Percentiles rank a stretch among this genome's conserved stretches.
phyloP scores from a whole-genome alignment of 2,888 invertebrate species.

The Bombyx huttoni region DNA sequence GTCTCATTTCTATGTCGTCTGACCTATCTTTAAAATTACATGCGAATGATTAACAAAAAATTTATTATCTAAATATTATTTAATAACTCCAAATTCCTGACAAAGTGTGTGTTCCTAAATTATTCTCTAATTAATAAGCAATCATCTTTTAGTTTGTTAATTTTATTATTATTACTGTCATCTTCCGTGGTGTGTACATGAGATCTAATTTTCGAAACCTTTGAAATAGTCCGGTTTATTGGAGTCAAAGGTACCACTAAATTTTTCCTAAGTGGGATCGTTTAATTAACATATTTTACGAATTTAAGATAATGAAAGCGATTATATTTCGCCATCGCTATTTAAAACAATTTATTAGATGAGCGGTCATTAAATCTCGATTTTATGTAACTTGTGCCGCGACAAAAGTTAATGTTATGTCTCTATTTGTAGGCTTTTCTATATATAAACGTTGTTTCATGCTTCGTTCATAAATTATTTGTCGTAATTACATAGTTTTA shows the following conservation, averaged over 20 bases:
- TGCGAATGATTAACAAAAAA: no score
- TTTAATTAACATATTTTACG: constrained; percentile 17
- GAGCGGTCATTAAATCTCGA: constrained; percentile 4
- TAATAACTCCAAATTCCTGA: no score
- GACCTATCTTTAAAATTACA: no score
- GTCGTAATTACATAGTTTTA: background rate
- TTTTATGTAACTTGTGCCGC: background rate
- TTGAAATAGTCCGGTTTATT: background rate
- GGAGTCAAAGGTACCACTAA: background rate
- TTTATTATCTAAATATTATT: no score
- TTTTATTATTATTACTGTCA: background rate
- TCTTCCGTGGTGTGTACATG: background rate
- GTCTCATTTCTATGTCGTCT: no score
- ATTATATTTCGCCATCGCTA: constrained; percentile 11
- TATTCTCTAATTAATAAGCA: background rate
- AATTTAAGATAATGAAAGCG: constrained; percentile 13
- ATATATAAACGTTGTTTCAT: background rate
- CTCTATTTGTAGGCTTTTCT: background rate
- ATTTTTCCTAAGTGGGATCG: background rate
- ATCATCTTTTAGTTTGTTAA: background rate
- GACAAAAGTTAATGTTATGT: background rate
- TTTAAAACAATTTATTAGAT: constrained; percentile 15
- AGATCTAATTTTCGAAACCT: background rate
- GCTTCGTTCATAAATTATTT: background rate
- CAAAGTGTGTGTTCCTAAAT: no score